Percentiles rank a stretch among this genome's conserved stretches.
phyloP scores from a whole-genome alignment of 2,888 invertebrate genomes.

The Tenodera sinensis region DNA sequence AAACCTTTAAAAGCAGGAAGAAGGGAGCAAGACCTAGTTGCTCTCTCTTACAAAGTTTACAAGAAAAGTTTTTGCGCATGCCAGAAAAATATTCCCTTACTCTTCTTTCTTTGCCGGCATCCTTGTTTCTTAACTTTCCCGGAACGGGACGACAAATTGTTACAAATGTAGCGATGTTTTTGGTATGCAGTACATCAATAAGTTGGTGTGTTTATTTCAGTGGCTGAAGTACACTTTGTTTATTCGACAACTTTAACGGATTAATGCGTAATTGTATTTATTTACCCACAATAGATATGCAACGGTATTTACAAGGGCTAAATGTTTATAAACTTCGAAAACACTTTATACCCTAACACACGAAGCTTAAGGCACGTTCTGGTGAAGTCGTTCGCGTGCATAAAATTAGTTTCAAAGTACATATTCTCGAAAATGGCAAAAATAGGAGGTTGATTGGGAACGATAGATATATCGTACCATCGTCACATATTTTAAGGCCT shows the following conservation, averaged over 20 bases:
- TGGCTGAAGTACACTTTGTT: too few species aligned
- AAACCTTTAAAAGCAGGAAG: conserved; percentile 4
- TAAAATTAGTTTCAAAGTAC: not conserved
- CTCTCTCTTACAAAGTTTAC: conserved; percentile 18
- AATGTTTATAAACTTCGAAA: too few species aligned
- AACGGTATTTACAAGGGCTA: too few species aligned
- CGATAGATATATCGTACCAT: not conserved
- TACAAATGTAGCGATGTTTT: too few species aligned
- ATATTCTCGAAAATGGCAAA: not conserved
- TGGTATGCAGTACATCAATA: too few species aligned
- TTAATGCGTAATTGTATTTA: too few species aligned
- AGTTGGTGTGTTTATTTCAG: too few species aligned
- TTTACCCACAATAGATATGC: too few species aligned
- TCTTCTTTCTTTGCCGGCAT: not conserved
- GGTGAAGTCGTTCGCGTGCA: not conserved
- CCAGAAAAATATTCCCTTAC: conserved; percentile 30
- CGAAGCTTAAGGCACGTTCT: not conserved
- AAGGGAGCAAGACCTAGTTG: conserved; percentile 2
- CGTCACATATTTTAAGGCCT: not conserved
- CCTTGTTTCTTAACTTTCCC: not conserved
- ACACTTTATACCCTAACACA: not conserved
- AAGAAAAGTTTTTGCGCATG: conserved; percentile 35
- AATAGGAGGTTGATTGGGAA: not conserved
- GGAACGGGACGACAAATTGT: too few species aligned
- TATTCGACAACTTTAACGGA: too few species aligned